Evolutionary conservation across 2,888 invertebrate species (phyloP), one percentile per base, ranked within the genome.

Genomic region (Rhyacophila evoluta): DNA sequence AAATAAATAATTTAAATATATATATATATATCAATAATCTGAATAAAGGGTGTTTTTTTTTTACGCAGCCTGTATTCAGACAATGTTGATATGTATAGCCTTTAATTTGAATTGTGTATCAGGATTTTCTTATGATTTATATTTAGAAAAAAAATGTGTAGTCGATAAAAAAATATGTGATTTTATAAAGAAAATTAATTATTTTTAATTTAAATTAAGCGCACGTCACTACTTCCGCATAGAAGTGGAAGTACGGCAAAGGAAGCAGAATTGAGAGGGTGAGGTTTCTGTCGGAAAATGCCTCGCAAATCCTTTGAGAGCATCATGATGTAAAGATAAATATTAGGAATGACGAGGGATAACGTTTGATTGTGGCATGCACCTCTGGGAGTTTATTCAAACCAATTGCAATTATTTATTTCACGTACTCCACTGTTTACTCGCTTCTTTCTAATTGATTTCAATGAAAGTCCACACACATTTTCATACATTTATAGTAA

Each of bases 271-370:
- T 33, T 67, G 55, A 67, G 72, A 41, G 38, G 75, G 38, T 72
- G 74, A 68, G 68, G 10, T 36, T 25, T 55, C 55, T 19, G 55
- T 55, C 55, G 55, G 55, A 25, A 55, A 55, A 55, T 55, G 55
- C 55, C 55, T 55, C 55, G 55, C 19, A 55, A 55, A 55, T 55
- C 55, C 55, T 55, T 55, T 55, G 33, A 72, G 78, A 38, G 71
- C 38, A 25, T 55, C 55, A 55, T 19, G 55, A 55, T 55, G 55
- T 55, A 41, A 79, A 79, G 72, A 79, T 67, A 79, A 79, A 79
- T 75, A 75, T 71, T 71, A 67, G 78, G 74, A 79, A 75, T 75
- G 78, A 75, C 75, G 75, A 79, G 75, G 74, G 78, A 79, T 79
- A 79, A 79, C 75, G 78, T 79, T 79, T 79, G 78, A 75, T 78